Percentiles rank a stretch among this genome's conserved stretches.
Conservation (phyloP, 2,797 vertebrate genomes). For the Ptychobarbus kaznakovi region DNA sequence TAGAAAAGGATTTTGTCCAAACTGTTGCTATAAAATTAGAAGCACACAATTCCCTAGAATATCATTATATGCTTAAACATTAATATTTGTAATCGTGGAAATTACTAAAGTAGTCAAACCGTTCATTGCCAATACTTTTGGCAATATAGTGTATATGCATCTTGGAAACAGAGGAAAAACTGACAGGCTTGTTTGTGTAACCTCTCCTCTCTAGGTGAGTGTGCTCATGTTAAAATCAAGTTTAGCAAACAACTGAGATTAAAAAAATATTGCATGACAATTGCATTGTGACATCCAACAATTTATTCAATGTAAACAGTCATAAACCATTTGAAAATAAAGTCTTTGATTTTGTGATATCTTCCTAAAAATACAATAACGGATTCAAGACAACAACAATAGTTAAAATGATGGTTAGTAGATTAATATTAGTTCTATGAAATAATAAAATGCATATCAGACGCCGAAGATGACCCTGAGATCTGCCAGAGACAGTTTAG, state of each 20-base stretch:
- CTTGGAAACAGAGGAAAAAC: too few relatives aligned
- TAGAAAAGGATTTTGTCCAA: too few relatives aligned
- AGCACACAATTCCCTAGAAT: too few relatives aligned
- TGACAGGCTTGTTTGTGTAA: too few relatives aligned
- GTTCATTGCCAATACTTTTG: too few relatives aligned
- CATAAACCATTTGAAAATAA: neutral
- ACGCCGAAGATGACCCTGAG: conserved; percentile 82
- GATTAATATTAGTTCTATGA: neutral
- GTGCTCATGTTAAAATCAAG: too few relatives aligned
- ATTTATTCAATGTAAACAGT: neutral
- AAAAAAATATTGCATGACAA: neutral
- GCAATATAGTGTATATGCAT: too few relatives aligned
- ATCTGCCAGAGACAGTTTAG: conserved; percentile 83
- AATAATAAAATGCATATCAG: conserved; percentile 15
- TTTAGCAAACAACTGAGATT: neutral
- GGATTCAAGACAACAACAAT: neutral
- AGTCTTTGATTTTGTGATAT: neutral
- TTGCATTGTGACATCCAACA: neutral
- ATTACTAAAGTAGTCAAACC: too few relatives aligned
- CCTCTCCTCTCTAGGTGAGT: too few relatives aligned
- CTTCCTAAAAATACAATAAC: neutral
- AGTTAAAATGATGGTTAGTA: neutral
- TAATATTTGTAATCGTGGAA: too few relatives aligned
- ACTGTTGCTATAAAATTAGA: too few relatives aligned
- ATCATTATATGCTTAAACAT: too few relatives aligned